A percentile compares a stretch with the other conserved stretches of the same genome.
These are phyloP conservation scores for Lepidochrysops patricia DNA, from an alignment of 2,888 invertebrate species.

Conservation along the genomic window DNA sequence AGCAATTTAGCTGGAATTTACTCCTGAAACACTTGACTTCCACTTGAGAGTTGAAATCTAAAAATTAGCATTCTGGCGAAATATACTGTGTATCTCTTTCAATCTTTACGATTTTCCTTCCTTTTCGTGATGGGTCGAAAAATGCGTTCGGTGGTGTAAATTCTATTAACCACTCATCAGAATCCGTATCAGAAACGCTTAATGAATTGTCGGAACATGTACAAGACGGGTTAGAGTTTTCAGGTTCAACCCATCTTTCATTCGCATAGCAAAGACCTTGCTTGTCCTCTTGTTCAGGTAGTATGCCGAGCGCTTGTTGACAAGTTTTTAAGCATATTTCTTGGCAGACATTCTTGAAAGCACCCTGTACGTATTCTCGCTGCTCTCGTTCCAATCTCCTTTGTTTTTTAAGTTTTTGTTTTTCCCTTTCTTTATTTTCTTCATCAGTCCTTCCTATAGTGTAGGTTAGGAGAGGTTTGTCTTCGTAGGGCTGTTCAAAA, in stretches of 20 bases:
- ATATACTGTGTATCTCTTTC: constrained; percentile 50
- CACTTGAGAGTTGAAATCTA: constrained; percentile 44
- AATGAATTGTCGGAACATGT: constrained; percentile 55
- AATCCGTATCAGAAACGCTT: constrained; percentile 51
- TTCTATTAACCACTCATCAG: constrained; percentile 63
- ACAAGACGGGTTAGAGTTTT: constrained; percentile 47
- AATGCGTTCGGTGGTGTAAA: constrained; percentile 62
- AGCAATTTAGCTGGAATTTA: too few species aligned
- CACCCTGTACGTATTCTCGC: constrained; percentile 54
- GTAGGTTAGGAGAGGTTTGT: constrained; percentile 51
- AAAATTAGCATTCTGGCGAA: constrained; percentile 54
- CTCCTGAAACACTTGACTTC: too few species aligned
- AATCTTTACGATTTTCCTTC: constrained; percentile 38
- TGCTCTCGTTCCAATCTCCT: constrained; percentile 55
- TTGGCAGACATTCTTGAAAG: constrained; percentile 57
- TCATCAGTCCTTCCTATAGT: constrained; percentile 61
- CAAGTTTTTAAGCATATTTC: constrained; percentile 64
- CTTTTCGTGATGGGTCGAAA: constrained; percentile 45
- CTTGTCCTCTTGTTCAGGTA: constrained; percentile 51
- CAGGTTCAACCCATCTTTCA: constrained; percentile 37
- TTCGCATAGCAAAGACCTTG: constrained; percentile 52
- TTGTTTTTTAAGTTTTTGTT: constrained; percentile 49
- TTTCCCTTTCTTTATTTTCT: constrained; percentile 50
- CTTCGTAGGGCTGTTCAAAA: constrained; percentile 61
- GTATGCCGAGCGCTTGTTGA: constrained; percentile 56